Evolutionary conservation across 2,113 vertebrate genomes (phyloP), one percentile per base, ranked within the genome.

Genomic region (Jacana jacana): DNA sequence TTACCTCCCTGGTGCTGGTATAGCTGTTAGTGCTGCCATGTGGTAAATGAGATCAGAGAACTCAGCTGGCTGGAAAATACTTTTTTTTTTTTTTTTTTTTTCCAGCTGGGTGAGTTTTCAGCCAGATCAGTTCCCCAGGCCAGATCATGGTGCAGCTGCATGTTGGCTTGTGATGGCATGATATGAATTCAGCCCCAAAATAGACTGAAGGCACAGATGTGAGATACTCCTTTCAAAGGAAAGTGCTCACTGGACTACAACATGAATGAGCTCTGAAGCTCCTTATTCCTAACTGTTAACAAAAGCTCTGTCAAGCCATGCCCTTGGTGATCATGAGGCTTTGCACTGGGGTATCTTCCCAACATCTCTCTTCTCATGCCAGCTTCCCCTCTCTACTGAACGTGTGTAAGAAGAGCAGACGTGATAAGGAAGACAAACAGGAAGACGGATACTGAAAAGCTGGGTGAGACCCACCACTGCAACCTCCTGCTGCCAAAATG

Each of bases 11-110:
- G 40, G 4, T 86, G 55, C 76, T 71, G 83, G 39, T 66, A 78
- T 40, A 80, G 31, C 46, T 46, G 13, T 35, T 40, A 58, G 25
- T 58, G 49, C 25, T 83, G 76, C 64, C 10, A 0, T 70, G 72
- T 75, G 76, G 64, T 77, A 95, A 94, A 86, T 25, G 51, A 93
- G 64, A 84, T 93, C 92, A 93, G 88, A 92, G 80, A 81, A 55
- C 30, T 64, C 31, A 93, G 46, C 42, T 75, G 76, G 37, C 23
- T 91, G 48, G 35, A 91, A 88, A 83, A 77, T 6, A 33, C 5
- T 3, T 37, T 10, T 65, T 5, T 12, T 22, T 4, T 2, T 2
- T 13, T 13, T 15, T 19, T 30, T n/a, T 27, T 9, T 30, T 73
- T 91, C 93, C 76, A 86, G 51, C 35, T 80, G 64, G 1, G 8